Evolutionary conservation across 1,140 invertebrate genomes (phyloP), one percentile per base, ranked within the genome.

Genomic region (Atopsyche davidsoni): DNA sequence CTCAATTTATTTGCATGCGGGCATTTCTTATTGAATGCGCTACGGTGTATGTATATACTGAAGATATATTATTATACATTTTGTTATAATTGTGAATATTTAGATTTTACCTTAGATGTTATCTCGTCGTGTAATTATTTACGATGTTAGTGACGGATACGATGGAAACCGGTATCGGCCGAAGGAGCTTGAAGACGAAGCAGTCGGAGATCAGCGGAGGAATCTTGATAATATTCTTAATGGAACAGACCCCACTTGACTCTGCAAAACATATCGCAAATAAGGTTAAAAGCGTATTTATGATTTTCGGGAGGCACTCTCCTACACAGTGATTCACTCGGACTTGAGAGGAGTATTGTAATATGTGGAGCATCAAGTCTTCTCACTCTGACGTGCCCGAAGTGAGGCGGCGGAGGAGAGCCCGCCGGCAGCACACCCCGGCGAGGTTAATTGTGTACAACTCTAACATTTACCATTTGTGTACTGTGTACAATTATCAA

Each of bases 401-500:
- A n/a, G n/a, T n/a, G n/a, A n/a, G n/a, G n/a, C n/a, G n/a, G n/a
- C n/a, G n/a, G n/a, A n/a, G n/a, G n/a, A n/a, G n/a, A n/a, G n/a
- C n/a, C n/a, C n/a, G n/a, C n/a, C n/a, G n/a, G n/a, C n/a, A n/a
- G n/a, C n/a, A n/a, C n/a, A n/a, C n/a, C n/a, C n/a, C n/a, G n/a
- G n/a, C n/a, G n/a, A n/a, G n/a, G n/a, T n/a, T 28, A 28, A 28
- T 28, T 28, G 24, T 28, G n/a, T n/a, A 28, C 11, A 49, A 49
- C 38, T 19, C 19, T 49, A 23, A 34, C 46, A 49, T 57, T 57
- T 57, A 57, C 51, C 51, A 53, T 57, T 53, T 35, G 43, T 24
- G 49, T 57, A 49, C 16, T 43, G 50, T 57, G 55, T 57, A 57
- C 51, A 53, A 57, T 57, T 53, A 57, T 44, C 43, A 23, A 57